A percentile compares a stretch with the other conserved stretches of the same genome.
Evolutionary conservation across 2,113 vertebrate genomes (phyloP).

Genomic region (Thryonomys swinderianus): DNA sequence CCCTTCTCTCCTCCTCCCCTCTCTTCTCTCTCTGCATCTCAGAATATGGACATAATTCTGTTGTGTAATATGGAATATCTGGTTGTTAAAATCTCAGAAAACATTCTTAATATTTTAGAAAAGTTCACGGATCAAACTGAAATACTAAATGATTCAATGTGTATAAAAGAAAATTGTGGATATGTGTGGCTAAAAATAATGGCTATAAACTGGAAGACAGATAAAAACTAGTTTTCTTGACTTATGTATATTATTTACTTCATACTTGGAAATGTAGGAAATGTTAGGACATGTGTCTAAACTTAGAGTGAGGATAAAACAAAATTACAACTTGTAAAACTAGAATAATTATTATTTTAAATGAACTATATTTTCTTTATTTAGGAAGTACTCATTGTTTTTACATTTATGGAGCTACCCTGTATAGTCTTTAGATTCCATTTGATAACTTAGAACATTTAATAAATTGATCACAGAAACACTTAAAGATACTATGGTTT

Average conservation of each 20-base stretch:
- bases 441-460: too few species aligned
- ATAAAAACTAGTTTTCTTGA: background rate
- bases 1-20: background rate
- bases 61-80: background rate
- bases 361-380: background rate
- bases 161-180: background rate
- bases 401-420: too few species aligned
- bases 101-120: background rate
- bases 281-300: background rate
- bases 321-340: background rate
- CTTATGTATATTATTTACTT: background rate
- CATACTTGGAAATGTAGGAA: background rate
- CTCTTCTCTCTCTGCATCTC: background rate
- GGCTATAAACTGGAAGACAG: background rate
- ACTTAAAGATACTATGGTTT: too few species aligned
- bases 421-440: too few species aligned
- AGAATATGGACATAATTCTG: background rate
- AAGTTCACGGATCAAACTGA: background rate
- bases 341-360: background rate
- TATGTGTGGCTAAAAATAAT: background rate
- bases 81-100: background rate
- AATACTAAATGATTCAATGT: background rate
- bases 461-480: too few species aligned
- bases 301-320: background rate
- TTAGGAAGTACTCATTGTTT: background rate